Evolutionary conservation across 1,140 invertebrate species (phyloP).

Genomic region (Ephestia elutella): DNA sequence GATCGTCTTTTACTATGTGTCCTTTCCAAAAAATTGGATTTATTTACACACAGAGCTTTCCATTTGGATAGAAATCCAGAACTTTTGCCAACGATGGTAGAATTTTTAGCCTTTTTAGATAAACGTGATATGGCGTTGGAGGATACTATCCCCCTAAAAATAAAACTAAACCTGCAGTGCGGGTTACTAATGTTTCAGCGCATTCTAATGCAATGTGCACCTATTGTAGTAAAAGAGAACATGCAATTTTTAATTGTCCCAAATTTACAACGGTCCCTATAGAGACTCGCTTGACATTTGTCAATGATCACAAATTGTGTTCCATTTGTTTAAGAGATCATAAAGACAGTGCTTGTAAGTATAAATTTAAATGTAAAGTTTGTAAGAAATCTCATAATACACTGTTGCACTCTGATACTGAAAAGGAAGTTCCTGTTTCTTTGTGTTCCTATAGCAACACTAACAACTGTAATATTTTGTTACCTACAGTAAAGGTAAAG

Average conservation of each 20-base stretch:
- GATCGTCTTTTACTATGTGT: no score
- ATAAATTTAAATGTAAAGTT: constrained; percentile 24
- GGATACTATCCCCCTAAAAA: no score
- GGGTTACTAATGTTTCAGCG: no score
- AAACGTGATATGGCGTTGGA: no score
- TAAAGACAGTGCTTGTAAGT: constrained; percentile 16
- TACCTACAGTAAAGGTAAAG: constrained; percentile 21
- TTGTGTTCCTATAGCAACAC: constrained; percentile 2
- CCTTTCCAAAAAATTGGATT: no score
- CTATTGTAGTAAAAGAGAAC: constrained; percentile 10
- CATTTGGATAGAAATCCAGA: no score
- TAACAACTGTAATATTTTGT: constrained; percentile 8
- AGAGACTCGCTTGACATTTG: constrained; percentile 3
- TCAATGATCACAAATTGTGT: constrained; percentile 16
- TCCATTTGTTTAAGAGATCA: constrained; percentile 16
- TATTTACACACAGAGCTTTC: no score
- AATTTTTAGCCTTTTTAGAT: no score
- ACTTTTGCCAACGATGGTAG: no score
- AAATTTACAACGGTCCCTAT: constrained; percentile 15
- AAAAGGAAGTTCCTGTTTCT: constrained; percentile 9
- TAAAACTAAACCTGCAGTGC: no score
- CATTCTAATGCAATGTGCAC: no score
- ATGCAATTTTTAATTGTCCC: constrained; percentile 16
- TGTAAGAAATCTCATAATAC: constrained; percentile 22
- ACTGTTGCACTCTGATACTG: constrained; percentile 17